Conservation (phyloP, 2,797 vertebrate species). For the Chaunax sp. region DNA sequence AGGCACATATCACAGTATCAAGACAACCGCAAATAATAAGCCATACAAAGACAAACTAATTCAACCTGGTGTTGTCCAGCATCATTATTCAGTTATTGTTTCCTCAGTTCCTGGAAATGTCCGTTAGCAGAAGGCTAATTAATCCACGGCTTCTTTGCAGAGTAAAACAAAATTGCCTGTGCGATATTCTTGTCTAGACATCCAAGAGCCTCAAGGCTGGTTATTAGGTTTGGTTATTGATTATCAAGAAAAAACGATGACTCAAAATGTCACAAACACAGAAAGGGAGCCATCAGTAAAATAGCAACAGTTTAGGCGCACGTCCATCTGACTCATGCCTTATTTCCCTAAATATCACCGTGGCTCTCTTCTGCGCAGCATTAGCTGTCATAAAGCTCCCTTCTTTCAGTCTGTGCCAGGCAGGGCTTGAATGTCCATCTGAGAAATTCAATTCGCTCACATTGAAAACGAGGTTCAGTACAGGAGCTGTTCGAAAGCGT, state of each 20-base stretch:
- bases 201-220: constrained; percentile 31
- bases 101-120: constrained; percentile 54
- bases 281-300: constrained; percentile 25
- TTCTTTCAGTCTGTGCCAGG: constrained; percentile 13
- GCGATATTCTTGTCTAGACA: constrained; percentile 46
- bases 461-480: constrained; percentile 51
- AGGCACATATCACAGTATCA: background rate
- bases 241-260: constrained; percentile 31
- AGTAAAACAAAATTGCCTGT: constrained; percentile 33
- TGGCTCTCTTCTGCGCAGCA: constrained; percentile 15
- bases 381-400: constrained; percentile 30
- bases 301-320: constrained; percentile 6
- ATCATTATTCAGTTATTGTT: constrained; percentile 21
- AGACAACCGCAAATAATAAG: background rate
- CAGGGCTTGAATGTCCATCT: constrained; percentile 42
- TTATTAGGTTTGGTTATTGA: constrained; percentile 66
- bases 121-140: constrained; percentile 33
- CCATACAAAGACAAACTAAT: background rate
- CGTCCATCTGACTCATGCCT: constrained; percentile 28
- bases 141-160: constrained; percentile 24
- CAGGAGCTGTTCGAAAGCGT: constrained; percentile 31
- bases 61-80: constrained; percentile 6
- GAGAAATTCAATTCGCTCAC: constrained; percentile 61
- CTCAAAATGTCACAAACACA: constrained; percentile 64
- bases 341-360: constrained; percentile 67